Evolutionary conservation across 2,113 vertebrate genomes (phyloP).

Genomic region (Addax nasomaculatus): DNA sequence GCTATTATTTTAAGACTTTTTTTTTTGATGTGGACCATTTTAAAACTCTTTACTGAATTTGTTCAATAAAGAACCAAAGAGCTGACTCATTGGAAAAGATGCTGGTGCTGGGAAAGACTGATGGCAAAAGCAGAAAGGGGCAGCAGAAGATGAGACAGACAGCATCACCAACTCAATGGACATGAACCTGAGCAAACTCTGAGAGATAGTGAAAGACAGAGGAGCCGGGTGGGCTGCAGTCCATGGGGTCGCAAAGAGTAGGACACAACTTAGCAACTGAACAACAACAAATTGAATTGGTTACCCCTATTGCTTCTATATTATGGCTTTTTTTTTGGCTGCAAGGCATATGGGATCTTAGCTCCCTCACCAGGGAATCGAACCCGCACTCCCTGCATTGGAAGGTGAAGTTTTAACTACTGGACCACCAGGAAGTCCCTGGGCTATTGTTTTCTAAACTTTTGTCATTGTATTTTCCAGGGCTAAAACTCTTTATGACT

Average conservation of each 20-base stretch:
- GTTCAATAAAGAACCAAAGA: background rate
- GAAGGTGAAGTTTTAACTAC: background rate
- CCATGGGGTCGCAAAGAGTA: background rate
- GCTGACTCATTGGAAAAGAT: background rate
- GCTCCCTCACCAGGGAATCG: background rate
- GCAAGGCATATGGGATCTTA: background rate
- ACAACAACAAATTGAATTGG: background rate
- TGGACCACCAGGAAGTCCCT: background rate
- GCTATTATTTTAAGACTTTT: background rate
- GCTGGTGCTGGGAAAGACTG: background rate
- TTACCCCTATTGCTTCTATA: background rate
- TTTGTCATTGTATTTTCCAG: accelerated
- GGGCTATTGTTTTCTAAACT: background rate
- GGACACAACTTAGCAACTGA: background rate
- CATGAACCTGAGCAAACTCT: background rate
- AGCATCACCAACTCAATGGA: background rate
- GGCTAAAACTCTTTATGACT: too few species aligned
- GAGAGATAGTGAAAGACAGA: background rate
- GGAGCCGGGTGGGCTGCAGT: background rate
- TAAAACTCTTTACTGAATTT: background rate
- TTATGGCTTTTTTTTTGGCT: background rate
- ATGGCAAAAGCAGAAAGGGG: background rate
- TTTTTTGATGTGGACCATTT: background rate
- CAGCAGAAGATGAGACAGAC: background rate
- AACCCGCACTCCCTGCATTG: accelerated